Conservation (phyloP, 2,113 vertebrate genomes). For the Puntigrus tetrazona region DNA sequence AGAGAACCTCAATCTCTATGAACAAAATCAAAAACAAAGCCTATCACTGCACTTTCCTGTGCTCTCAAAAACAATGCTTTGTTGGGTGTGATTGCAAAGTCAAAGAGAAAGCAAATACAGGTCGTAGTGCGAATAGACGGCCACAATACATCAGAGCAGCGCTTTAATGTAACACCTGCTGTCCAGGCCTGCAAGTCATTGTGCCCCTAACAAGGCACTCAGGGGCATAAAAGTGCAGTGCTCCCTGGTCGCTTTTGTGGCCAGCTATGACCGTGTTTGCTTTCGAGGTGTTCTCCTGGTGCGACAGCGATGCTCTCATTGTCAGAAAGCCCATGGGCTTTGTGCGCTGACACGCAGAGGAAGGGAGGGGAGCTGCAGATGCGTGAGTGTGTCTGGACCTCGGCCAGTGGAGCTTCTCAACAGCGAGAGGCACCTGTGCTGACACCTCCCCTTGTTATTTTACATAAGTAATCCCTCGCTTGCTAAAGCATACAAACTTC, state of each 20-base stretch:
- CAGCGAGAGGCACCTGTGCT: constrained; percentile 63
- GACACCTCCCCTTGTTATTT: constrained; percentile 55
- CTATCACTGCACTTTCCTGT: constrained; percentile 52
- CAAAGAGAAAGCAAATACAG: constrained; percentile 62
- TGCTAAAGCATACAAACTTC: constrained; percentile 50
- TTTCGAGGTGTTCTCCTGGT: constrained; percentile 76
- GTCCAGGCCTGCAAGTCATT: constrained; percentile 53
- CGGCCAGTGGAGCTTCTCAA: constrained; percentile 50
- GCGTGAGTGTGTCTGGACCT: constrained; percentile 63
- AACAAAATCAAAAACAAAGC: constrained; percentile 49
- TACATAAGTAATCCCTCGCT: constrained; percentile 56
- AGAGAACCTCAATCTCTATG: constrained; percentile 59
- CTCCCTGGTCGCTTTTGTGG: constrained; percentile 65
- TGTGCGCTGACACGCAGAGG: constrained; percentile 76
- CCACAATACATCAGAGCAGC: constrained; percentile 69
- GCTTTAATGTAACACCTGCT: constrained; percentile 74
- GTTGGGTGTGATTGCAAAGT: constrained; percentile 66
- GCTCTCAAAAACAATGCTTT: constrained; percentile 55
- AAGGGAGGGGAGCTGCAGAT: constrained; percentile 62
- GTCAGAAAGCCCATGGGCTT: constrained; percentile 64
- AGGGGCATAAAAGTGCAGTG: constrained; percentile 65
- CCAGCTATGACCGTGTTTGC: constrained; percentile 72
- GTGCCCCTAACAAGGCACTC: constrained; percentile 48
- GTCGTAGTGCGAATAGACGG: constrained; percentile 59
- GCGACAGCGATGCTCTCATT: constrained; percentile 63